Base-by-base conservation (phyloP, 2,797 vertebrate species). In the Microchirus variegatus region DNA sequence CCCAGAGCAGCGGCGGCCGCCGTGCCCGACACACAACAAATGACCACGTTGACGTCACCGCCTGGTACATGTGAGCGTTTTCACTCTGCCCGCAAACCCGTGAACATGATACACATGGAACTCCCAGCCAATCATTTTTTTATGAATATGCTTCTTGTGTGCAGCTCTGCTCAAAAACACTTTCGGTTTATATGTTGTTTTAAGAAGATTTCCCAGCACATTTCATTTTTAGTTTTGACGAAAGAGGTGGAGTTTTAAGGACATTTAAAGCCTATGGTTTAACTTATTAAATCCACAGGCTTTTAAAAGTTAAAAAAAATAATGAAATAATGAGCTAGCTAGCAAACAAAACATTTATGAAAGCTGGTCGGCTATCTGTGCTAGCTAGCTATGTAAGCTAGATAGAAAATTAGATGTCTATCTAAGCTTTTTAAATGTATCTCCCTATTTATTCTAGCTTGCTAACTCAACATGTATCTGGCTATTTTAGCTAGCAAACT, bases 101-200 rank as follows among this genome's bases (percentile, higher is more conserved):
- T n/a, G 78, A 84, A 87, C 75, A 83, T 62, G 81, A 86, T 81
- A 71, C 69, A 63, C 56, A 64, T 9, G 38, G 58, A 73, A 62
- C 10, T 54, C 57, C 67, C 55, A 69, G 72, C 57, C 2, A 60
- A 78, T 81, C 40, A 48, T 69, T 87, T 88, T 70, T 87, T 88
- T 64, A 86, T 92, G 91, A 93, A 93, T 93, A 87, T 86, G 60
- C 75, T 56, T 63, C 90, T 22, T 92, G 86, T 94, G 77, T 77
- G 80, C 67, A 70, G 78, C 83, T 82, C 83, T 82, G 74, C 75
- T 90, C 80, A 77, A 53, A 84, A 84, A 85, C 81, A 81, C 84
- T 73, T 83, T 66, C 51, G 59, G 52, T 80, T 75, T 50, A 62
- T 50, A 62, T 83, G 62, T 79, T 77, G 57, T 73, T 81, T 87